A percentile compares a stretch with the other conserved stretches of the same genome.
phyloP scores from a whole-genome alignment of 1,140 invertebrate species.

The Pseudomyrmex pallidus region DNA sequence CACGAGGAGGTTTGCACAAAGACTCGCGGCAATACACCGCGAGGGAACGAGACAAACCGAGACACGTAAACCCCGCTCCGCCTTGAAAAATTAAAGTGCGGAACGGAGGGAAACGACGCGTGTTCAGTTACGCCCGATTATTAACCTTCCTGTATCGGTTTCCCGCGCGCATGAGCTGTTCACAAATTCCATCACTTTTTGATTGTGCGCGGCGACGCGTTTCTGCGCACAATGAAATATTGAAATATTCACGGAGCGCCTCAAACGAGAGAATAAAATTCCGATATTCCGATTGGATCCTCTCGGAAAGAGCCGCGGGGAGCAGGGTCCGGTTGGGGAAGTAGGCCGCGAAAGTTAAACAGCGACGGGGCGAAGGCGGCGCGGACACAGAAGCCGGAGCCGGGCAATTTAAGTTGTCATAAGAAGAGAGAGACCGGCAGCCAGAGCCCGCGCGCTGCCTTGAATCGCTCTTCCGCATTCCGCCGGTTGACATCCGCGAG shows the following conservation, averaged over 20 bases:
- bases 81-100: conserved; percentile 41
- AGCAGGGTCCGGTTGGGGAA: background rate
- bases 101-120: background rate
- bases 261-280: conserved; percentile 41
- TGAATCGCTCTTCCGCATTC: conserved; percentile 69
- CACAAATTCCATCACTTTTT: conserved; percentile 58
- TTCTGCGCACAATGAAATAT: conserved; percentile 44
- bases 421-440: conserved; percentile 62
- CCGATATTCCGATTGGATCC: conserved; percentile 17
- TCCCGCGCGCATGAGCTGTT: conserved; percentile 17
- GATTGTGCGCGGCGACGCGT: conserved; percentile 33
- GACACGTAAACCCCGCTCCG: background rate
- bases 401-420: conserved; percentile 63
- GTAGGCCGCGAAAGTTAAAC: conserved; percentile 46
- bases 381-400: background rate
- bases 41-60: conserved; percentile 16
- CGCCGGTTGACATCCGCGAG: conserved; percentile 80
- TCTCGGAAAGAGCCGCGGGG: background rate
- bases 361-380: background rate
- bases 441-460: conserved; percentile 71
- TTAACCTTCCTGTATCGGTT: background rate
- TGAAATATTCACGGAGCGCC: conserved; percentile 55
- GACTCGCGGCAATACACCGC: conserved; percentile 9
- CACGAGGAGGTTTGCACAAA: conserved; percentile 47
- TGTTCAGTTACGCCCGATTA: conserved; percentile 55